Conservation (phyloP, 2,888 invertebrate genomes). For the Euphydryas editha region DNA sequence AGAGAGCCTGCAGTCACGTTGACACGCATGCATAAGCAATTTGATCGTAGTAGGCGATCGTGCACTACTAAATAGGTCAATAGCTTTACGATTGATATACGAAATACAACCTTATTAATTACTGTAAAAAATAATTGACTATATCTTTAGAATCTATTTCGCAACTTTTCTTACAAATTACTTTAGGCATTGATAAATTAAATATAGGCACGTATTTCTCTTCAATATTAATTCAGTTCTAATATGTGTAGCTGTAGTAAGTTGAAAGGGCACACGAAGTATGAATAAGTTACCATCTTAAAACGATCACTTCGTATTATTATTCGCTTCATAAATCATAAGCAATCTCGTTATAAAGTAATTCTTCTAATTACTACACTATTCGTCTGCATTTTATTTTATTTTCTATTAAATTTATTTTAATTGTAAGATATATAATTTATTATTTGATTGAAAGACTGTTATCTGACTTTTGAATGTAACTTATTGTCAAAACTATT, state of each 20-base stretch:
- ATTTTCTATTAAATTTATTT: neutral
- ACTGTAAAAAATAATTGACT: neutral
- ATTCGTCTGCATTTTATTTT: neutral
- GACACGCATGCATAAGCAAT: constrained; percentile 78
- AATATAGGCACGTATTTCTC: neutral
- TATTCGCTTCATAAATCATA: constrained; percentile 19
- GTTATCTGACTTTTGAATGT: too few species aligned
- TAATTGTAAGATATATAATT: too few species aligned
- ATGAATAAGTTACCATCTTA: constrained; percentile 31
- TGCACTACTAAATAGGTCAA: constrained; percentile 76
- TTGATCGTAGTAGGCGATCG: constrained; percentile 64
- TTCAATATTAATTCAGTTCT: constrained; percentile 17
- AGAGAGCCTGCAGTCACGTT: constrained; percentile 70
- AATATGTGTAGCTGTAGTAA: constrained; percentile 1
- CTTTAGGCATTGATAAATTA: neutral
- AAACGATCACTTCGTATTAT: constrained; percentile 26
- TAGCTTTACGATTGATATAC: constrained; percentile 50
- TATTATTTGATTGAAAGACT: too few species aligned
- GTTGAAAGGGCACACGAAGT: constrained; percentile 22
- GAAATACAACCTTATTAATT: constrained; percentile 24
- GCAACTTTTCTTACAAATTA: neutral
- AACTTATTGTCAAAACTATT: too few species aligned
- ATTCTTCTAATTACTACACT: constrained; percentile 15
- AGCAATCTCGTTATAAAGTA: constrained; percentile 13
- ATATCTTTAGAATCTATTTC: neutral